Conservation (phyloP, 2,888 invertebrate genomes). For the Nyleta sp. region DNA sequence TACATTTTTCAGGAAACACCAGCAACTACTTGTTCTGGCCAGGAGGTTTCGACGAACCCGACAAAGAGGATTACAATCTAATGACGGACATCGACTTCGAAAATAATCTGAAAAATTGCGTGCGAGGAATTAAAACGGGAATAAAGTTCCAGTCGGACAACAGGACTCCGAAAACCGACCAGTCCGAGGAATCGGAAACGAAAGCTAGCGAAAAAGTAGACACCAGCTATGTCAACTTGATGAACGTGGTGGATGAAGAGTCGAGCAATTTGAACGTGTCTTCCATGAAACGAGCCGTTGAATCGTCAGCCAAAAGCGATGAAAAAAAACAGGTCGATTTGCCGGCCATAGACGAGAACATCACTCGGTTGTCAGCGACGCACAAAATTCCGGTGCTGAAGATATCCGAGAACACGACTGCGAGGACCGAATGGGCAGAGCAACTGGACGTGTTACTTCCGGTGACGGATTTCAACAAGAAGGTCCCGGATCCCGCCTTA, state of each 20-base stretch:
- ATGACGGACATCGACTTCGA: conserved; percentile 75
- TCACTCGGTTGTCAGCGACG: conserved; percentile 76
- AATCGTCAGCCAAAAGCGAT: conserved; percentile 70
- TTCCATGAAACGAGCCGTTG: background rate
- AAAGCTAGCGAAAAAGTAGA: background rate
- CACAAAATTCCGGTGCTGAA: conserved; percentile 86
- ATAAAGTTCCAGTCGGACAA: conserved; percentile 77
- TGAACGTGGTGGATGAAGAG: conserved; percentile 70
- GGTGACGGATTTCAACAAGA: conserved; percentile 90
- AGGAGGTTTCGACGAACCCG: conserved; percentile 88
- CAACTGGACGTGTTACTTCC: conserved; percentile 92
- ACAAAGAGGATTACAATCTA: conserved; percentile 77
- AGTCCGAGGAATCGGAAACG: conserved; percentile 39
- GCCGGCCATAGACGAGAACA: conserved; percentile 73
- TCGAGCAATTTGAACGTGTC: conserved; percentile 83
- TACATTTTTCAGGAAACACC: conserved; percentile 84
- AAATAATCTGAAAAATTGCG: conserved; percentile 75
- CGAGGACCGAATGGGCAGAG: conserved; percentile 90
- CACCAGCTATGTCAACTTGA: conserved; percentile 4
- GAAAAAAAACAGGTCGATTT: conserved; percentile 27
- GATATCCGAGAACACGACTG: conserved; percentile 85
- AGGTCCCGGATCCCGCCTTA: conserved; percentile 92
- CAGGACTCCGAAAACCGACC: conserved; percentile 71
- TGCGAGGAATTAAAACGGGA: conserved; percentile 76
- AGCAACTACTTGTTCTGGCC: conserved; percentile 95